These are phyloP conservation scores for Neoaliturus tenellus DNA, from an alignment of 2,888 invertebrate genomes.

Conservation along the genomic window DNA sequence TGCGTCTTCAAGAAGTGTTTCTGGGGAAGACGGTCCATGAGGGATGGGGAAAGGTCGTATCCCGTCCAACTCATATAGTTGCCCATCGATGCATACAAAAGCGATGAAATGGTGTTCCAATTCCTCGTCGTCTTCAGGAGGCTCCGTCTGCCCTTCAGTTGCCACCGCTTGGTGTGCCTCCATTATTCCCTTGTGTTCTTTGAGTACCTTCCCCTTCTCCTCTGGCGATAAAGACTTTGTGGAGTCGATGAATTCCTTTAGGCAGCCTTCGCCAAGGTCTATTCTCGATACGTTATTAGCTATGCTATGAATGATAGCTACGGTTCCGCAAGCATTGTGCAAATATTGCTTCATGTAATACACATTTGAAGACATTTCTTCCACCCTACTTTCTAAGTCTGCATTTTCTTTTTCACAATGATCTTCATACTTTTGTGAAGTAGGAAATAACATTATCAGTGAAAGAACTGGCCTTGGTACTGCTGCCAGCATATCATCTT, in stretches of 20 bases:
- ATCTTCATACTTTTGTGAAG: constrained; percentile 84
- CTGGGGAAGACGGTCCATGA: constrained; percentile 86
- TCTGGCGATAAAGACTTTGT: constrained; percentile 81
- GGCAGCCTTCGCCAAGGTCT: constrained; percentile 79
- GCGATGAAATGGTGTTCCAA: constrained; percentile 94
- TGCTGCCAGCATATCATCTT: constrained; percentile 89
- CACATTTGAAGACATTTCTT: constrained; percentile 79
- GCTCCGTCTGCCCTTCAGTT: constrained; percentile 93
- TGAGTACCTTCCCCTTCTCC: constrained; percentile 85
- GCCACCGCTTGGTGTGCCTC: constrained; percentile 90
- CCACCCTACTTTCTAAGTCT: constrained; percentile 78
- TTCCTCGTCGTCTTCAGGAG: constrained; percentile 83
- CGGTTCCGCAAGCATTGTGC: constrained; percentile 97
- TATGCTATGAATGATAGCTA: constrained; percentile 96
- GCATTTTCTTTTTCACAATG: constrained; percentile 82
- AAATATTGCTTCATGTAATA: constrained; percentile 95
- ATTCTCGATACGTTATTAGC: constrained; percentile 82
- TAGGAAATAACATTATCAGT: constrained; percentile 92
- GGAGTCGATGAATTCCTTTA: constrained; percentile 86
- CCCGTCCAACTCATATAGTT: constrained; percentile 92
- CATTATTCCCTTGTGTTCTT: constrained; percentile 83
- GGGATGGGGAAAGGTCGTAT: constrained; percentile 88
- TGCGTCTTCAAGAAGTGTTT: constrained; percentile 88
- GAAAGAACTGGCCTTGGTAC: constrained; percentile 92
- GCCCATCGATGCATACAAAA: constrained; percentile 88